Evolutionary conservation across 2,113 vertebrate genomes (phyloP), one percentile per base, ranked within the genome.

Genomic region (Melanotaenia duboulayi): DNA sequence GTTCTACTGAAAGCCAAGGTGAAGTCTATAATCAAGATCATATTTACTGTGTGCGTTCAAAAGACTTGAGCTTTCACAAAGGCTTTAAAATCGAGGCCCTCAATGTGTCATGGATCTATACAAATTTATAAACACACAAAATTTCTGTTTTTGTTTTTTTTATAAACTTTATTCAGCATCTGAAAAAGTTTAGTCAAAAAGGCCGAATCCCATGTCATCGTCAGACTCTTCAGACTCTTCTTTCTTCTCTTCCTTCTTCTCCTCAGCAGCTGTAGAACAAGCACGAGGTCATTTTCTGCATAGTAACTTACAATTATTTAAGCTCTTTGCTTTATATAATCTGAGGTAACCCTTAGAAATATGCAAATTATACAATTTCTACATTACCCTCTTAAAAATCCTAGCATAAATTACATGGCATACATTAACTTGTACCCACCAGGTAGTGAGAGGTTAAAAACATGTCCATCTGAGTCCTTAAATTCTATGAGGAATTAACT

Each of bases 211-310:
- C 97, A 99, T 97, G 85, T 99, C 96, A 2, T 97, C 97, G 1
- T 99, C 97, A 0, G 98, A 99, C 90, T 96, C 97, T 82, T 98
- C 98, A 1, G 97, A 98, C 59, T 99, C 97, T 1, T 98, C 97
- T 14, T 98, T 98, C 94, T 98, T 97, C 90, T 99, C 97, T 19
- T 98, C 96, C 68, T 98, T 98, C 94, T 98, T 93, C 90, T 94
- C 90, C 78, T 92, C 92, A 59, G 64, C 92, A 65, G 76, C 92
- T 90, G 84, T 24, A 72, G 81, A 74, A 74, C n/a, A 63, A 40
- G 4, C 7, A 66, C 2, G 6, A 20, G 28, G 23, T 75, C 8
- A 46, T 9, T 55, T 60, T 4, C 20, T 28, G 35, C 9, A 57
- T 35, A 9, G 8, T 13, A 12, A 16, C 14, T 24, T 14, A 52